Percentiles rank a stretch among this genome's conserved stretches.
These are phyloP conservation scores for Dallia pectoralis DNA, from an alignment of 2,797 vertebrate genomes.

Conservation along the genomic window DNA sequence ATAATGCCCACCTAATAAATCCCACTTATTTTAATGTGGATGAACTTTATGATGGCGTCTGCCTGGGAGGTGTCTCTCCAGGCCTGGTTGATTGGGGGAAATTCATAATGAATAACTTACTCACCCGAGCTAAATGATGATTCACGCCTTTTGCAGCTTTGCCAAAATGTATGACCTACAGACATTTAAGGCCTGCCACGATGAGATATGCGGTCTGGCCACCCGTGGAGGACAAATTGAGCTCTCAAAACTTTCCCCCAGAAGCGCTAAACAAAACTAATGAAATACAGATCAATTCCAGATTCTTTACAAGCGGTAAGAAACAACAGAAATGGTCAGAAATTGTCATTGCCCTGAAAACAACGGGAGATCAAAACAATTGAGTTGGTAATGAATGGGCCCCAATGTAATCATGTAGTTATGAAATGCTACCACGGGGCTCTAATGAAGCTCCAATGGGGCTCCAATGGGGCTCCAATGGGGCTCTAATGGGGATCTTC, in stretches of 20 bases:
- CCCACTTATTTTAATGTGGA: conserved; percentile 65
- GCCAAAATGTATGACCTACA: conserved; percentile 27
- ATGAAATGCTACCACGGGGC: conserved; percentile 21
- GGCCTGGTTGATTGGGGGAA: conserved; percentile 25
- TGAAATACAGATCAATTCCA: conserved; percentile 53
- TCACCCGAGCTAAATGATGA: conserved; percentile 19
- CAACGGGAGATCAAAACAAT: conserved; percentile 6
- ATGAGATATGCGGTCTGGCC: conserved; percentile 27
- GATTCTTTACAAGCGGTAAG: conserved; percentile 52
- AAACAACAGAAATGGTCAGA: conserved; percentile 47
- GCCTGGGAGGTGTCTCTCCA: conserved; percentile 34
- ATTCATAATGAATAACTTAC: conserved; percentile 33
- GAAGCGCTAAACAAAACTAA: conserved; percentile 56
- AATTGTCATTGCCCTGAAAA: conserved; percentile 29
- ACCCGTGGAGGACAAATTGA: conserved; percentile 23
- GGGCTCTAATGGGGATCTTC: conserved; percentile 8
- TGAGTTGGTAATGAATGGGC: conserved; percentile 40
- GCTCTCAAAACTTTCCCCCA: conserved; percentile 31
- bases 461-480: too few species aligned
- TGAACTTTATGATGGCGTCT: conserved; percentile 62
- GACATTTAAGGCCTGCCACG: conserved; percentile 25
- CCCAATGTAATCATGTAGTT: conserved; percentile 13
- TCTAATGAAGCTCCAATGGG: conserved; percentile 1
- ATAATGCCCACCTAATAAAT: conserved; percentile 65
- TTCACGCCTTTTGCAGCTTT: conserved; percentile 14